A percentile compares a stretch with the other conserved stretches of the same genome.
These are phyloP conservation scores for Drosophila neoperkinsi DNA, from an alignment of 2,888 invertebrate species.

Conservation along the genomic window DNA sequence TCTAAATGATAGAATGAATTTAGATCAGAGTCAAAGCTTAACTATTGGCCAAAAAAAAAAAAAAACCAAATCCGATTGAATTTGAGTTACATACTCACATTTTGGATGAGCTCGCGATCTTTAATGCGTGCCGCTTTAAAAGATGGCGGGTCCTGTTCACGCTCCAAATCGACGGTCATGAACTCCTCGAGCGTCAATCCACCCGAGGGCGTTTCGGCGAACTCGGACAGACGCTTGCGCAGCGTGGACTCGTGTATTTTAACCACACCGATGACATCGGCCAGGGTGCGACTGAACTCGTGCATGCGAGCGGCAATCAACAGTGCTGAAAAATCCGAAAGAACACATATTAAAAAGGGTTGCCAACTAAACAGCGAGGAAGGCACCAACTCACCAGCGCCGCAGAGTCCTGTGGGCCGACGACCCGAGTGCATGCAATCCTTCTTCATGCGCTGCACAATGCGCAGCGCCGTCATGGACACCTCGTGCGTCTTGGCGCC, in stretches of 20 bases:
- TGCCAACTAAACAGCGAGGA: not conserved
- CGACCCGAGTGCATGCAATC: slow-evolving; percentile 99
- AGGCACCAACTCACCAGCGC: slow-evolving; percentile 91
- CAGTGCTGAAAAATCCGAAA: slow-evolving; percentile 88
- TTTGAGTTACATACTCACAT: slow-evolving; percentile 85
- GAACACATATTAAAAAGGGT: not conserved
- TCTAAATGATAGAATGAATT: slow-evolving; percentile 49
- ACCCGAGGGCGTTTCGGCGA: slow-evolving; percentile 98
- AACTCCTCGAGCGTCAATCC: slow-evolving; percentile 98
- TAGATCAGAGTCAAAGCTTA: not conserved
- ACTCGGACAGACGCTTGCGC: slow-evolving; percentile 95
- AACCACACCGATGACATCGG: slow-evolving; percentile 96
- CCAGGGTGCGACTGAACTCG: slow-evolving; percentile 93
- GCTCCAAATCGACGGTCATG: slow-evolving; percentile 97
- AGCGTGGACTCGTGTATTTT: slow-evolving; percentile 98
- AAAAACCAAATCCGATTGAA: not conserved
- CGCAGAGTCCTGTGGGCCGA: slow-evolving; percentile 98
- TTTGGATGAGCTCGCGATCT: slow-evolving; percentile 93
- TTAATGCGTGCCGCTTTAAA: slow-evolving; percentile 96
- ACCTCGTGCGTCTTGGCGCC: slow-evolving; percentile 97
- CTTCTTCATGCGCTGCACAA: slow-evolving; percentile 98
- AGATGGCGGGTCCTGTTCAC: slow-evolving; percentile 97
- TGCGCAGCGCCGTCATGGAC: slow-evolving; percentile 95
- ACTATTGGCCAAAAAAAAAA: too few species aligned
- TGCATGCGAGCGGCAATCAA: slow-evolving; percentile 97